phyloP scores from a whole-genome alignment of 2,888 invertebrate species.

The Herminia tarsipennalis region DNA sequence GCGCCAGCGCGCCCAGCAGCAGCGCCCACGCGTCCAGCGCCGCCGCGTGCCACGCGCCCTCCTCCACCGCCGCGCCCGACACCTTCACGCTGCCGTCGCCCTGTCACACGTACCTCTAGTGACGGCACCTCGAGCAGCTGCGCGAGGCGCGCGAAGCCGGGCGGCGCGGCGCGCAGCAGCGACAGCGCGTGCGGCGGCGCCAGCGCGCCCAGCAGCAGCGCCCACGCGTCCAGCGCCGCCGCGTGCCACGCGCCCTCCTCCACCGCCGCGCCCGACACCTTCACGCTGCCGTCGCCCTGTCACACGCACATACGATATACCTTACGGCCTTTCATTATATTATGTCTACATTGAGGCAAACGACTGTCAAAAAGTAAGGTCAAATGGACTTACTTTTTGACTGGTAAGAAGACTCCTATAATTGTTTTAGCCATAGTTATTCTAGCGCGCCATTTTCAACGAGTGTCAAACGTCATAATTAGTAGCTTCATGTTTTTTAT shows the following conservation, averaged over 20 bases:
- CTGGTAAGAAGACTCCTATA: no score
- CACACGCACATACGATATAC: no score
- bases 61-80: conserved; percentile 88
- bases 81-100: conserved; percentile 90
- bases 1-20: conserved; percentile 92
- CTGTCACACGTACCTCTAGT: conserved; percentile 56
- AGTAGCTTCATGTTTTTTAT: no score
- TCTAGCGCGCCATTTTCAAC: no score
- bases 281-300: conserved; percentile 90
- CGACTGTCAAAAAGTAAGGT: no score
- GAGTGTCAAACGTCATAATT: no score
- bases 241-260: conserved; percentile 90
- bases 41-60: conserved; percentile 90
- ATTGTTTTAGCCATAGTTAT: no score
- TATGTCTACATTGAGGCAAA: no score
- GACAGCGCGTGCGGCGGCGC: conserved; percentile 88
- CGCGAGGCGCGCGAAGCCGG: conserved; percentile 61
- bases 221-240: conserved; percentile 96
- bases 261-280: conserved; percentile 87
- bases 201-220: conserved; percentile 93
- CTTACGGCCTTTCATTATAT: no score
- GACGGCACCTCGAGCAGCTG: conserved; percentile 86
- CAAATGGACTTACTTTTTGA: no score
- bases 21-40: conserved; percentile 97
- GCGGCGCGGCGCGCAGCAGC: conserved; percentile 67